Conservation (phyloP, 2,113 vertebrate genomes). For the Alouatta palliata region DNA sequence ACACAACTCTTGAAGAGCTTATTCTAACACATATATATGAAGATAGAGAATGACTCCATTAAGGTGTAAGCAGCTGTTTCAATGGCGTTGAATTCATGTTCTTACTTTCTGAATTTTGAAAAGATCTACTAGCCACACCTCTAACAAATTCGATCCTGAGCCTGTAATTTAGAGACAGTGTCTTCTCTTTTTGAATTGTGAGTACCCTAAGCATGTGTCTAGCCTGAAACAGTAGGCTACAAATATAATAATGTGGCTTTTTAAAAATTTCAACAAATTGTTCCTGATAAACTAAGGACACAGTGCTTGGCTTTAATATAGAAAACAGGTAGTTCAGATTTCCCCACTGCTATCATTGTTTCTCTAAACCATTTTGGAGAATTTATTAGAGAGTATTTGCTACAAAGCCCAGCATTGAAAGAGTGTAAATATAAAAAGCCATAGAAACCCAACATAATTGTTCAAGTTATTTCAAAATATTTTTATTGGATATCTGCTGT, state of each 20-base stretch:
- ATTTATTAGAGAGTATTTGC: not conserved
- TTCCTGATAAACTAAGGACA: conserved; percentile 54
- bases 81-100: conserved; percentile 71
- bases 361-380: conserved; percentile 11
- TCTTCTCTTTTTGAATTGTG: conserved; percentile 1
- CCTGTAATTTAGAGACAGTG: conserved; percentile 57
- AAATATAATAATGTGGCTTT: conserved; percentile 60
- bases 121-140: conserved; percentile 42
- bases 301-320: conserved; percentile 14
- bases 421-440: not conserved
- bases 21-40: conserved; percentile 51
- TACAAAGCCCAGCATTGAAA: not conserved
- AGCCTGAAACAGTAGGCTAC: conserved; percentile 48
- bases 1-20: conserved; percentile 29
- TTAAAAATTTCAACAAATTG: conserved; percentile 60
- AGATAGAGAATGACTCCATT: conserved; percentile 53
- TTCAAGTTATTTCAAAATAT: not conserved
- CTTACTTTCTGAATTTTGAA: conserved; percentile 65
- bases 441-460: not conserved
- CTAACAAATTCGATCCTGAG: conserved; percentile 56
- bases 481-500: not conserved
- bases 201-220: not conserved
- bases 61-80: conserved; percentile 70
- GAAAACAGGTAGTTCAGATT: not conserved
- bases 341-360: not conserved